Base-by-base conservation (phyloP, 2,888 invertebrate genomes). In the Stenodera caucasica region DNA sequence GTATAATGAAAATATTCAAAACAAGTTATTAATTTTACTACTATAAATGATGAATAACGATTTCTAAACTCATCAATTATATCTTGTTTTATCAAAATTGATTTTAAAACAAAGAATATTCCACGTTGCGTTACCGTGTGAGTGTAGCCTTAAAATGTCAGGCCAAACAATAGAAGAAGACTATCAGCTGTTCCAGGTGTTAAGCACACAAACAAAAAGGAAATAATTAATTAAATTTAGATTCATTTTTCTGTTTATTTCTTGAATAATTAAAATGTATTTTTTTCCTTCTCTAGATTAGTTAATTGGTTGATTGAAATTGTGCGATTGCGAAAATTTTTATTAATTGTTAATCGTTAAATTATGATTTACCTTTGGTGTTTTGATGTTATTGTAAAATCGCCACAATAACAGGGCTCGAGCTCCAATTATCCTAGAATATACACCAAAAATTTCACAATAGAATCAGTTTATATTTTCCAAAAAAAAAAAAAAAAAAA, bases 41-140 rank as follows among this genome's bases (percentile, higher is more conserved):
- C n/a, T n/a, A n/a, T n/a, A n/a, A n/a, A n/a, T n/a, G n/a, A n/a
- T n/a, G n/a, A n/a, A n/a, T n/a, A n/a, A n/a, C n/a, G n/a, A n/a
- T n/a, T n/a, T n/a, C n/a, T n/a, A n/a, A n/a, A n/a, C n/a, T n/a
- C n/a, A n/a, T n/a, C n/a, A n/a, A n/a, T n/a, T n/a, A n/a, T n/a
- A n/a, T n/a, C n/a, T n/a, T n/a, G 26, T 7, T 26, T 26, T 7
- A 26, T 26, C 7, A 7, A 26, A 5, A 26, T 26, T 26, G 7
- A 5, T 26, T 26, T 65, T 61, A 61, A 61, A 67, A 69, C 69
- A 69, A 69, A 66, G 67, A 67, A 66, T 65, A 67, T 67, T 65
- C 61, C 60, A 56, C 45, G 57, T 51, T 59, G 15, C 63, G 60
- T 60, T 60, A 55, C 51, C 63, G 60, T 60, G 63, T 50, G 63